Base-by-base conservation (phyloP, 2,888 invertebrate species). In the Reticulitermes lucifugus region DNA sequence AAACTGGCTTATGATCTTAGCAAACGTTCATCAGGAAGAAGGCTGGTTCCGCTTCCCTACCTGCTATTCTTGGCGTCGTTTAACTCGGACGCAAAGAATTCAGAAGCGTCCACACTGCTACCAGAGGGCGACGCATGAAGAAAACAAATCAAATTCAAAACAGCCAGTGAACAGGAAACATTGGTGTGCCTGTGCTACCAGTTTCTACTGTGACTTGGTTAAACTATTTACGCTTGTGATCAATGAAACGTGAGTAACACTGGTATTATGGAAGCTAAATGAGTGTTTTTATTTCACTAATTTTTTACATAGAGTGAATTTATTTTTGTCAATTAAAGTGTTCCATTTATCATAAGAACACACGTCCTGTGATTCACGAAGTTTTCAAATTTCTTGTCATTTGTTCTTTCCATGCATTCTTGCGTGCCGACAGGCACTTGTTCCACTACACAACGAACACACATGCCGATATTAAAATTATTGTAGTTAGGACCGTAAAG, bases 121-220 rank as follows among this genome's bases (percentile, higher is more conserved):
- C 22, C 80, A 81, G 7, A 51, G 65, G n/a, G 55, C 55, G 71
- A 43, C 46, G 83, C 83, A 51, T 46, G 25, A 43, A 46, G 77
- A 65, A 46, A 85, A 60, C 70, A 85, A 83, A 83, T 60, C 75
- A 83, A 83, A 85, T 46, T 43, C 41, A 75, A 77, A 83, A 25
- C 51, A 79, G 83, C 43, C 51, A 65, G 83, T 75, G 85, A 51
- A 43, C 65, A 79, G 79, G 77, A 65, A 35, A 79, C 60, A 83
- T 25, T 60, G 29, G 29, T 35, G 60, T 60, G 35, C 59, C 60
- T 21, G 81, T 81, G 81, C 77, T 77, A 18, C 21, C 51, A n/a
- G 41, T 77, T 77, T 51, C 7, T 77, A 9, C 77, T 77, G 77
- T 77, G 77, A 77, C 77, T 77, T 77, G 3, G 51, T 41, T 77